Evolutionary conservation across 2,888 invertebrate genomes (phyloP).

Genomic region (Allacma fusca): DNA sequence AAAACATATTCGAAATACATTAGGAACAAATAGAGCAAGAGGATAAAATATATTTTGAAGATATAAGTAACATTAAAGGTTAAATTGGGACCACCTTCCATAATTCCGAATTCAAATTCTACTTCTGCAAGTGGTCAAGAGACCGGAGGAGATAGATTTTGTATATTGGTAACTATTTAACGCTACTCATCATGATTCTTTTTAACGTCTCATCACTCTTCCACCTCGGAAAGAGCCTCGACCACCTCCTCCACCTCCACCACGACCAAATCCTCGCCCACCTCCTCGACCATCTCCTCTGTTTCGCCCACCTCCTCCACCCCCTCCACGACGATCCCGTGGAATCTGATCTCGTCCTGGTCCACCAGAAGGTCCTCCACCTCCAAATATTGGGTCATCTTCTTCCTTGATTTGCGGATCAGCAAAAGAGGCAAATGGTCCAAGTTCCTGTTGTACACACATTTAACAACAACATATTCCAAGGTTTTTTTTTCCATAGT

Average conservation of each 20-base stretch:
- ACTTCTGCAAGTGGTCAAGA: no score
- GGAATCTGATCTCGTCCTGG: conserved; percentile 51
- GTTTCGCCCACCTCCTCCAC: conserved; percentile 36
- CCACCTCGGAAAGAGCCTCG: conserved; percentile 10
- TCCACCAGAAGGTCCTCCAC: no score
- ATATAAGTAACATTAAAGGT: no score
- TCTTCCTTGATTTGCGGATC: conserved; percentile 32
- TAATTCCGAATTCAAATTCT: no score
- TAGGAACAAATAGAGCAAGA: no score
- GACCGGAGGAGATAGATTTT: no score
- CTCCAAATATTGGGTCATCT: conserved; percentile 53
- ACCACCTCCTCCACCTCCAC: conserved; percentile 12
- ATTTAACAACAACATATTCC: neutral
- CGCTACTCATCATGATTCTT: no score
- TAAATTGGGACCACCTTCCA: no score
- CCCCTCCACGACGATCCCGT: conserved; percentile 48
- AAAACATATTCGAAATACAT: no score
- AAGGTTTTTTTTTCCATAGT: neutral
- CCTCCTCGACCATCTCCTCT: conserved; percentile 45
- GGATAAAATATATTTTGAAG: no score
- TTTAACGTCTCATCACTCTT: conserved; percentile 7
- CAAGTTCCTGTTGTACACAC: conserved; percentile 54
- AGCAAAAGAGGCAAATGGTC: conserved; percentile 49
- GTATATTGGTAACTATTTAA: no score
- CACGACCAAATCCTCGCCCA: neutral